These are phyloP conservation scores for Pemphredon lugubris DNA, from an alignment of 2,888 invertebrate genomes.

Conservation along the genomic window DNA sequence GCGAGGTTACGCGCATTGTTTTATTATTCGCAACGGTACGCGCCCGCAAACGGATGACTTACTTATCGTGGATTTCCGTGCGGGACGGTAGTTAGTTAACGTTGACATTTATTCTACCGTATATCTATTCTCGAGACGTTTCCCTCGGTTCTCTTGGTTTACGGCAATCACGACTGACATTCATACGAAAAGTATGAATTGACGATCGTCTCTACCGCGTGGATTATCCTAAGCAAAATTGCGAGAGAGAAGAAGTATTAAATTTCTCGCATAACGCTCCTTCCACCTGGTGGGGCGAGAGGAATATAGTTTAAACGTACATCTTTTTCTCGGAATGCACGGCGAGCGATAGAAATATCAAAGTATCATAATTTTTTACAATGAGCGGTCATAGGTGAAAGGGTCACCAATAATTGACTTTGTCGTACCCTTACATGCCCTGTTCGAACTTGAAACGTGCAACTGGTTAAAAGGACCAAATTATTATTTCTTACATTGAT, in stretches of 20 bases:
- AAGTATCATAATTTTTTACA: too few relatives aligned
- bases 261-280: neutral
- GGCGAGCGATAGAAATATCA: too few relatives aligned
- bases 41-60: constrained; percentile 20
- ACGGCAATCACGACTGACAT: neutral
- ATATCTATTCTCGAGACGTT: neutral
- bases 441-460: too few relatives aligned
- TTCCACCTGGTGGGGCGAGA: too few relatives aligned
- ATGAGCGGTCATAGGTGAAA: too few relatives aligned
- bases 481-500: too few relatives aligned
- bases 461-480: too few relatives aligned
- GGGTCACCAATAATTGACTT: too few relatives aligned
- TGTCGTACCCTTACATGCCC: too few relatives aligned
- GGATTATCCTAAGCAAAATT: neutral
- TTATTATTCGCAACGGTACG: too few relatives aligned
- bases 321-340: too few relatives aligned
- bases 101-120: constrained; percentile 25
- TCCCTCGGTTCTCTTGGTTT: neutral
- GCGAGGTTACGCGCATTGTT: too few relatives aligned
- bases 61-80: constrained; percentile 32
- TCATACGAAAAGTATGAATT: neutral
- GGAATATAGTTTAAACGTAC: neutral
- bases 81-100: constrained; percentile 23
- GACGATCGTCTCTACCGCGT: neutral
- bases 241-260: neutral